Evolutionary conservation across 1,140 invertebrate genomes (phyloP).

Genomic region (Bombus huntii): DNA sequence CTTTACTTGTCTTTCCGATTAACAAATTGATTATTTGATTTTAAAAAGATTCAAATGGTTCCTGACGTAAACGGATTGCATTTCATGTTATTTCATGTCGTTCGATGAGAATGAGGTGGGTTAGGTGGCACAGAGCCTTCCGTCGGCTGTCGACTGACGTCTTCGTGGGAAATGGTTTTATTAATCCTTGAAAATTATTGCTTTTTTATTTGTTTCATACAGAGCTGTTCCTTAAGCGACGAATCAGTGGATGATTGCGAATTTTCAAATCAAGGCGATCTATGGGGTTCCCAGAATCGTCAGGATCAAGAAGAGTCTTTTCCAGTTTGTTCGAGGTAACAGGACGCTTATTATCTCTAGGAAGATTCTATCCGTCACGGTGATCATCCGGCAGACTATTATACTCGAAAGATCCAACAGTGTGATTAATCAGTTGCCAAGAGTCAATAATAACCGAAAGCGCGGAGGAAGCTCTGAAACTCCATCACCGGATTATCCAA

Average conservation of each 20-base stretch:
- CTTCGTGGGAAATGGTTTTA: conserved; percentile 31
- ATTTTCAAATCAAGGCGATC: neutral
- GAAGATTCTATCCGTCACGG: neutral
- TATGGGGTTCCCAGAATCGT: neutral
- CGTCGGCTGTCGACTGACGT: conserved; percentile 45
- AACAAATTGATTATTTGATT: neutral
- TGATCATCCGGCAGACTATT: neutral
- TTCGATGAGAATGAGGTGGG: neutral
- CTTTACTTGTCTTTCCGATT: too few species aligned
- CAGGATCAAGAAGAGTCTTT: neutral
- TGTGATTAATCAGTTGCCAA: neutral
- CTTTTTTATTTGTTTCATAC: too few species aligned
- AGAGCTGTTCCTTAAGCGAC: too few species aligned
- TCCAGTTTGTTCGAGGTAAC: neutral
- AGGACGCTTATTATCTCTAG: neutral
- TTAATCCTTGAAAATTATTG: neutral
- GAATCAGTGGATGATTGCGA: neutral
- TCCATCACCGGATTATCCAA: neutral
- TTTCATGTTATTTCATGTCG: neutral
- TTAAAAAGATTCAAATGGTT: too few species aligned
- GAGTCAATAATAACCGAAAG: neutral
- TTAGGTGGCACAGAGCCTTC: neutral
- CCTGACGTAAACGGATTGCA: too few species aligned
- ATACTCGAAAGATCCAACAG: neutral
- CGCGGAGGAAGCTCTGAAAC: neutral